Base-by-base conservation (phyloP, 2,797 vertebrate species). In the Danio tinwini region DNA sequence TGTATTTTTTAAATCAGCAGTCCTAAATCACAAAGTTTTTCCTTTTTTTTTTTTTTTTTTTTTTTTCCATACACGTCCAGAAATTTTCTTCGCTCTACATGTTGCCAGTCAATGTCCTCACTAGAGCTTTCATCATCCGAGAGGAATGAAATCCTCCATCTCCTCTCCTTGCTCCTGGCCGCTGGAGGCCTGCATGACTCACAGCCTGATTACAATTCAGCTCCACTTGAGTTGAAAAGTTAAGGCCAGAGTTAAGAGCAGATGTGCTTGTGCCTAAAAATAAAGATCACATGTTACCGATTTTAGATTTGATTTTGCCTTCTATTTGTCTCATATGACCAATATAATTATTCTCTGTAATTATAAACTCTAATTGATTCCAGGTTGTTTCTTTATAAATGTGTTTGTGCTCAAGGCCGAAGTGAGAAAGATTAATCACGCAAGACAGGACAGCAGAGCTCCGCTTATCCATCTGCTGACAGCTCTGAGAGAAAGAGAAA, bases 91-190 rank as follows among this genome's bases (percentile, higher is more conserved):
- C 3, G 7, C 12, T 21, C 9, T 67, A 17, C 17, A 67, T 61
- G 55, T 70, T 70, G 76, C 65, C 76, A 70, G 37, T 80, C 50
- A 29, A 6, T 19, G 17, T 73, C 45, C 59, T 64, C 49, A 64
- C 64, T 50, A 52, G 52, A 64, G 58, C 59, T 65, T 73, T 64
- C 49, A 63, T 79, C 68, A 79, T 72, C 47, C 4, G 39, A 79
- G 68, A 64, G 21, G 77, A 73, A 80, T 64, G 17, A 80, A 40
- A 65, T 42, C n/a, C 47, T 59, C 13, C 12, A 17, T 21, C 29
- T 39, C 52, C 62, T 2, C 7, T 29, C 6, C 45, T 59, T 13
- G 7, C 56, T 76, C 55, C 67, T 52, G 64, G 67, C 44, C 21
- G 0, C 17, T 42, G 40, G 59, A 16, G 21, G 37, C 76, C 65